Percentiles rank a stretch among this genome's conserved stretches.
Conservation (phyloP, 2,113 vertebrate species). For the Alouatta palliata region DNA sequence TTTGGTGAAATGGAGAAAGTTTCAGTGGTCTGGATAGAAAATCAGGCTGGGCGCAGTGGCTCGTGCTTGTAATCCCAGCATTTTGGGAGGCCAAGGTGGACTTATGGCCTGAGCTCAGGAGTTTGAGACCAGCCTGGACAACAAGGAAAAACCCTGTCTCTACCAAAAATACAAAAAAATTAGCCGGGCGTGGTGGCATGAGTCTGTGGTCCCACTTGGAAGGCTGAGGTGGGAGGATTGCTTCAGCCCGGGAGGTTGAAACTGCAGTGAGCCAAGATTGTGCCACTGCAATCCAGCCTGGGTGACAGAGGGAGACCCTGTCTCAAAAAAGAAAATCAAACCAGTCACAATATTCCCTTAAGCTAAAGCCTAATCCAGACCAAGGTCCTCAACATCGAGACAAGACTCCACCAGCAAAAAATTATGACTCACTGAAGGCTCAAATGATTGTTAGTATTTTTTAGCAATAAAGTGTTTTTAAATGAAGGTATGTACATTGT, state of each 20-base stretch:
- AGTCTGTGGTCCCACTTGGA: too few species aligned
- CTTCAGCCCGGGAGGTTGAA: fast-evolving
- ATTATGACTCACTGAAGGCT: neutral
- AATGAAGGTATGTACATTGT: neutral
- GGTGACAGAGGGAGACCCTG: too few species aligned
- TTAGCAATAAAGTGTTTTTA: neutral
- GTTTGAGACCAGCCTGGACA: too few species aligned
- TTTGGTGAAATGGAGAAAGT: neutral
- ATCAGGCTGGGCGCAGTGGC: neutral
- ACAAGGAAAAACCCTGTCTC: too few species aligned
- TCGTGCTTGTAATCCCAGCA: too few species aligned
- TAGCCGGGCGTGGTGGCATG: too few species aligned
- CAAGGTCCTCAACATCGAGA: neutral
- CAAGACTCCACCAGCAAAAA: neutral
- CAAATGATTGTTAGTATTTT: neutral
- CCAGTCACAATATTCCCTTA: neutral
- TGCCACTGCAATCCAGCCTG: too few species aligned
- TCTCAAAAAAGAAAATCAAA: neutral
- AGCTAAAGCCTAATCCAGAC: neutral
- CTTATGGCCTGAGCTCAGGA: too few species aligned
- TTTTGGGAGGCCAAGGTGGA: too few species aligned
- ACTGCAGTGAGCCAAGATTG: too few species aligned
- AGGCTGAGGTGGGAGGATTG: too few species aligned
- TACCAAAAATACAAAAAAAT: too few species aligned
- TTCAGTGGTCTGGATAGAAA: neutral